Base-by-base conservation (phyloP, 2,888 invertebrate species). In the Leucoma salicis region DNA sequence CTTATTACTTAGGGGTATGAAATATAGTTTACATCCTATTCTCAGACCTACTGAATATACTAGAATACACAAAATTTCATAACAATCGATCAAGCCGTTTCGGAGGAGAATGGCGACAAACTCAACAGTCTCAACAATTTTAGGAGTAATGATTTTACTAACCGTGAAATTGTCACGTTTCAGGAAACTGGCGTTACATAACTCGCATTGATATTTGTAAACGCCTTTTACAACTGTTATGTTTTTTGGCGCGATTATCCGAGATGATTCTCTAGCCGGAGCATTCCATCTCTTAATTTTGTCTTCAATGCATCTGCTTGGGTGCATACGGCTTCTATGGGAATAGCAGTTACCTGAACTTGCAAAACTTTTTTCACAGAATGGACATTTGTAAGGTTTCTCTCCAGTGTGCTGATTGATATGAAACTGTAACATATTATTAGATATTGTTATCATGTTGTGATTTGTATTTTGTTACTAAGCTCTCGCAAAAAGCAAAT, bases 371-470 rank as follows among this genome's bases (percentile, higher is more conserved):
- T 93, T 93, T 0, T 94, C 93, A 76, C 94, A 94, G 65, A 93
- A 93, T 18, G 93, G 94, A 72, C 94, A 94, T 75, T 93, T 91
- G 74, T 94, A 94, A 14, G 94, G 94, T 63, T 92, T 90, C 3
- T 91, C 93, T 33, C 94, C 94, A n/a, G 94, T 94, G 64, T 94
- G 94, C 64, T 93, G 93, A 71, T 94, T 94, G 64, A 93, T 92
- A 68, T 94, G 94, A 71, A 94, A 94, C 92, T 93, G 79, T 44
- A 91, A 90, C 21, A 39, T 42, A 12, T n/a, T n/a, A n/a, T n/a
- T n/a, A n/a, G n/a, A n/a, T n/a, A n/a, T n/a, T n/a, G n/a, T n/a
- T n/a, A n/a, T n/a, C n/a, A n/a, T n/a, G n/a, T n/a, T n/a, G n/a
- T n/a, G n/a, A n/a, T n/a, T n/a, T n/a, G n/a, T n/a, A n/a, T n/a